phyloP scores from a whole-genome alignment of 2,113 vertebrate species.

The Chaetops frenatus region DNA sequence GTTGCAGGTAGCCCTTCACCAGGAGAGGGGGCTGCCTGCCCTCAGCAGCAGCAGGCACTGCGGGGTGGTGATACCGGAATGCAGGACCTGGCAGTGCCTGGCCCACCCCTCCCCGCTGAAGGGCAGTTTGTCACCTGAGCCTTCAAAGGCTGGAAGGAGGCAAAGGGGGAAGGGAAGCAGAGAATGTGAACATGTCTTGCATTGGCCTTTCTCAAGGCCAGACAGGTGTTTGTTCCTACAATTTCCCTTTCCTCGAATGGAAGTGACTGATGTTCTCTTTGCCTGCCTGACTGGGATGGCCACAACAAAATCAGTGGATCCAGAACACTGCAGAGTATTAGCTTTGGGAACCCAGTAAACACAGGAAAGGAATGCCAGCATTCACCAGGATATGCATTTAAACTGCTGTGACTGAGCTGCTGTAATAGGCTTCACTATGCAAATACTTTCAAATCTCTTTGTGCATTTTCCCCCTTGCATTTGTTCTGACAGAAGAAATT shows the following conservation, averaged over 20 bases:
- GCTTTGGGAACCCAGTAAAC: neutral
- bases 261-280: neutral
- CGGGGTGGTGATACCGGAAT: rapidly evolving
- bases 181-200: neutral
- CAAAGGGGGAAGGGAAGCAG: neutral
- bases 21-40: slow-evolving; percentile 25
- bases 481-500: neutral
- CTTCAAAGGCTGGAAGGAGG: neutral
- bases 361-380: neutral
- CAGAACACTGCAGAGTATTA: neutral
- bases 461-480: neutral
- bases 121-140: neutral
- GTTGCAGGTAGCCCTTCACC: neutral
- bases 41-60: neutral
- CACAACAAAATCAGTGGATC: neutral
- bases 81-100: neutral
- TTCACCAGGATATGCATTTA: neutral
- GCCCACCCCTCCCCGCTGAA: neutral
- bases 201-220: neutral
- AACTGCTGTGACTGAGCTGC: neutral
- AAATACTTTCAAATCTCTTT: neutral
- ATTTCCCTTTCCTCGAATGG: neutral
- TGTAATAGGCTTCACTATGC: neutral
- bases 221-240: neutral
- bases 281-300: neutral